These are phyloP conservation scores for Caerostris extrusa DNA, from an alignment of 1,140 invertebrate species.

Conservation along the genomic window DNA sequence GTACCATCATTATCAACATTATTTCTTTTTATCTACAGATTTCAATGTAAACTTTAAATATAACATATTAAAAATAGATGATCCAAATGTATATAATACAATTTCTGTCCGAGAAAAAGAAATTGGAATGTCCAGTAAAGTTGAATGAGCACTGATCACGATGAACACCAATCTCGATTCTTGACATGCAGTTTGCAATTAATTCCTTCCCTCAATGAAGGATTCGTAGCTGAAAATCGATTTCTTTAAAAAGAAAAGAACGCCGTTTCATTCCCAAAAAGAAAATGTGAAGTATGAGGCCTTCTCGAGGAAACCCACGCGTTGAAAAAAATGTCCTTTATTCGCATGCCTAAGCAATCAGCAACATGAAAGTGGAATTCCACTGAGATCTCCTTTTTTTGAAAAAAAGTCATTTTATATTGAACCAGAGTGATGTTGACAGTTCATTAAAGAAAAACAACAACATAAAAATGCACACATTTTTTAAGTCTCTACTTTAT, in stretches of 20 bases:
- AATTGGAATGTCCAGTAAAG: too few relatives aligned
- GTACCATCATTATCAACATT: too few relatives aligned
- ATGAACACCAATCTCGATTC: too few relatives aligned
- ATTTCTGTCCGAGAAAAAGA: too few relatives aligned
- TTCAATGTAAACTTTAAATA: too few relatives aligned
- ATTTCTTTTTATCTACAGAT: too few relatives aligned
- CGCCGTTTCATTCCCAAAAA: neutral
- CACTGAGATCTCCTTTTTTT: constrained; percentile 36
- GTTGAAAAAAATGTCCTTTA: neutral
- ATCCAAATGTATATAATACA: too few relatives aligned
- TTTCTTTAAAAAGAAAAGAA: neutral
- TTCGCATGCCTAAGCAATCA: constrained; percentile 43
- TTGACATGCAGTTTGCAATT: too few relatives aligned
- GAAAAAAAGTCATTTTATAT: constrained; percentile 44
- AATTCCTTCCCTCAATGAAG: too few relatives aligned
- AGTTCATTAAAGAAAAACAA: constrained; percentile 64
- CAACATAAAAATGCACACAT: constrained; percentile 57
- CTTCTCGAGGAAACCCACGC: neutral
- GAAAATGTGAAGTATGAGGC: constrained; percentile 46
- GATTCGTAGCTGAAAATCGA: too few relatives aligned
- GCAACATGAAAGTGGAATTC: constrained; percentile 46
- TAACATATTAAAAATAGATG: too few relatives aligned
- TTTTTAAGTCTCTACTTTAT: constrained; percentile 39
- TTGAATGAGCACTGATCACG: too few relatives aligned
- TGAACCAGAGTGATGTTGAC: constrained; percentile 46